Evolutionary conservation across 1,140 invertebrate species (phyloP).

Genomic region (Tetramorium alpestre): DNA sequence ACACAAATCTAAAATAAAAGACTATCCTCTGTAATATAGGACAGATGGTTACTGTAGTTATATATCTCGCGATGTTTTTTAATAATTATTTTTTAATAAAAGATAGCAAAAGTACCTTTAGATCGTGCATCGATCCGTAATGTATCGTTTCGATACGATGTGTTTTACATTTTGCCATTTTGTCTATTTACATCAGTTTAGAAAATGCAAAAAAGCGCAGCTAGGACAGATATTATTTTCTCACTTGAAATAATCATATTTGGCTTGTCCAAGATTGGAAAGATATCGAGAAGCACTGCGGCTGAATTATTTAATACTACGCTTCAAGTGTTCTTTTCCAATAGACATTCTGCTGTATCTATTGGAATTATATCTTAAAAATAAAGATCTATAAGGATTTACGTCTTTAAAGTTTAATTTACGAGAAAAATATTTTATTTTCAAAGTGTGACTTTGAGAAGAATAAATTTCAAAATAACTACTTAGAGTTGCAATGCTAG

Average conservation of each 20-base stretch:
- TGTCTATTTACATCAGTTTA: background rate
- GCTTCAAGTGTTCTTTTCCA: background rate
- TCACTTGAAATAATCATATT: background rate
- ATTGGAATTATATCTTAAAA: background rate
- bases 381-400: background rate
- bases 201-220: background rate
- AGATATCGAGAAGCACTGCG: background rate
- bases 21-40: too few relatives aligned
- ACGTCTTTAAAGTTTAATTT: background rate
- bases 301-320: constrained; percentile 22
- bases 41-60: too few relatives aligned
- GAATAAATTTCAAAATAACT: background rate
- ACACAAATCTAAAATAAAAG: too few relatives aligned
- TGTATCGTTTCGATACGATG: background rate
- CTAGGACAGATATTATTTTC: background rate
- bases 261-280: background rate
- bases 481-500: background rate
- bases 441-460: background rate
- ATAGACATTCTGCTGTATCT: background rate
- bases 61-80: too few relatives aligned
- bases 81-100: too few relatives aligned
- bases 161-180: background rate
- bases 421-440: background rate
- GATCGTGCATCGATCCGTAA: background rate
- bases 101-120: too few relatives aligned